A percentile compares a stretch with the other conserved stretches of the same genome.
phyloP scores from a whole-genome alignment of 2,888 invertebrate species.

The Rhogogaster chlorosoma region DNA sequence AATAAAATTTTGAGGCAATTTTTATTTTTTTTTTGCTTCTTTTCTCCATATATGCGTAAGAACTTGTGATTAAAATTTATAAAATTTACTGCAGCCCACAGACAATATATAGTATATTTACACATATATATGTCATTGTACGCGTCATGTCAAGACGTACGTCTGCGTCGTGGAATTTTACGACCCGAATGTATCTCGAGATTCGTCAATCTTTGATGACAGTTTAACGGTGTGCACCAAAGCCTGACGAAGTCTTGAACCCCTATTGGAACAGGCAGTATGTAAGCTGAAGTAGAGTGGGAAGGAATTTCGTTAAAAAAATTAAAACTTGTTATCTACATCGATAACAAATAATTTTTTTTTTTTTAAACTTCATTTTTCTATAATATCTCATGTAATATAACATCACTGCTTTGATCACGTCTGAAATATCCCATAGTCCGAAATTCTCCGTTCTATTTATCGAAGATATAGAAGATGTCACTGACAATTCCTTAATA shows the following conservation, averaged over 20 bases:
- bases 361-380: too few species aligned
- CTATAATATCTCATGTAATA: too few species aligned
- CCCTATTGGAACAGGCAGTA: neutral
- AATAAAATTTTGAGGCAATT: neutral
- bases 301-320: too few species aligned
- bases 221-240: neutral
- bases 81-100: neutral
- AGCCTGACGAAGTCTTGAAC: neutral
- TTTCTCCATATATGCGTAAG: neutral
- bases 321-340: too few species aligned
- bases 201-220: constrained; percentile 8
- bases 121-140: neutral
- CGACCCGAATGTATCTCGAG: constrained; percentile 3
- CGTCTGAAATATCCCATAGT: too few species aligned
- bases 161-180: neutral
- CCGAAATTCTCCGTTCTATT: too few species aligned
- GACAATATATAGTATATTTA: neutral
- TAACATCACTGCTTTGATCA: too few species aligned
- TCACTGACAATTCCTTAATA: neutral
- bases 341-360: too few species aligned
- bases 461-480: too few species aligned
- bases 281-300: neutral
- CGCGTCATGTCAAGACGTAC: neutral
- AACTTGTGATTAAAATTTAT: neutral
- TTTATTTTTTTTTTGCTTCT: neutral